Evolutionary conservation across 2,113 vertebrate genomes (phyloP), one percentile per base, ranked within the genome.

Genomic region (Prochilodus magdalenae): DNA sequence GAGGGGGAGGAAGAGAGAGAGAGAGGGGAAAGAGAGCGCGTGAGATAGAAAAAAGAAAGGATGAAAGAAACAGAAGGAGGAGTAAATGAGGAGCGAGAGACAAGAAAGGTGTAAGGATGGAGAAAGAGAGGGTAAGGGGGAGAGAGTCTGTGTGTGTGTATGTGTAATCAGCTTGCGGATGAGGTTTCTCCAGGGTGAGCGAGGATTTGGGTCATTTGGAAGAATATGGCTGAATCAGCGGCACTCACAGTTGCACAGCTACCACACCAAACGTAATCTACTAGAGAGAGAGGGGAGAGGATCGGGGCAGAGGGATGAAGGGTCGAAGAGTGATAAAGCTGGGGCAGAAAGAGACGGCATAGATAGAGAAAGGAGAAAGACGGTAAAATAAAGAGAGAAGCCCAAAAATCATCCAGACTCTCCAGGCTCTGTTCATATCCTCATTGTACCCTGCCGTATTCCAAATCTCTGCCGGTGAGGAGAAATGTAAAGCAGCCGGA

Each of bases 221-320:
- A 91, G 90, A 93, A 93, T 91, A 86, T 81, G 84, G 91, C 93
- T 93, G 91, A 94, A 84, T 94, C 92, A 93, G 93, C 93, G 89
- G 88, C 86, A 89, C 86, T 85, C 89, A 83, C 77, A 63, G 89
- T 89, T 74, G 47, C 66, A 12, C 66, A 44, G 73, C 82, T 78
- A 74, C 90, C 26, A 88, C 24, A 33, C 92, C 86, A 83, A 92
- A 92, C 92, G 88, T 93, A 93, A 94, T 94, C 92, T 93, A 91
- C 87, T 89, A 89, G 57, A 65, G 83, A 84, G 86, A 62, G 66
- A 55, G 40, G 67, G 44, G 66, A 57, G 81, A 83, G 83, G 55
- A 49, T 36, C 36, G 36, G 40, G 40, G 62, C 16, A 27, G 60
- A 22, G 26, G 51, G 33, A 16, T 29, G 40, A 27, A 59, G 70